A percentile compares a stretch with the other conserved stretches of the same genome.
Evolutionary conservation across 2,113 vertebrate genomes (phyloP).

Genomic region (Ovibos moschatus): DNA sequence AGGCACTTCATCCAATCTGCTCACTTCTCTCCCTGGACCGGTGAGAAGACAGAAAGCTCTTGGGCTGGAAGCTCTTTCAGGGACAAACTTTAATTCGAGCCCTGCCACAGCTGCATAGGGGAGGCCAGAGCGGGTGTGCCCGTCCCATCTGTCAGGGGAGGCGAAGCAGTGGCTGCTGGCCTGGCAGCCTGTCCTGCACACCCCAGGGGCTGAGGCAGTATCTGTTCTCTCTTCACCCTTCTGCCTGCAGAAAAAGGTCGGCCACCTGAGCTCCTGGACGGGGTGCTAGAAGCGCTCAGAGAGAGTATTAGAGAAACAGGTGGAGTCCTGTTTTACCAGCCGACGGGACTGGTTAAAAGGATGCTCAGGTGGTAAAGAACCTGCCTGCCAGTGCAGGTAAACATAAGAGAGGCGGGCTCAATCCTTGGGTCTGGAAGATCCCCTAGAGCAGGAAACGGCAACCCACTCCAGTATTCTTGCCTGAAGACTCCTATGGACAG

Average conservation of each 20-base stretch:
- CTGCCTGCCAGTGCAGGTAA: not conserved
- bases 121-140: fast-evolving
- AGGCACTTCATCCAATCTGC: fast-evolving
- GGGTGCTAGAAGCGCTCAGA: fast-evolving
- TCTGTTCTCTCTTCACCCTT: fast-evolving
- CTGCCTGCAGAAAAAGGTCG: not conserved
- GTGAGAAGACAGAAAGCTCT: not conserved
- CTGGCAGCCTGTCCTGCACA: not conserved
- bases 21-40: not conserved
- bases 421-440: not conserved
- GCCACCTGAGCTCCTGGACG: not conserved
- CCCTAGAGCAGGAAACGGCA: not conserved
- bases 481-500: not conserved
- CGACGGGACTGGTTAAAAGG: not conserved
- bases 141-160: not conserved
- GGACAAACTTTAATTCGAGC: not conserved
- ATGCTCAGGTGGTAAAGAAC: not conserved
- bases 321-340: not conserved
- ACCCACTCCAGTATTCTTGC: not conserved
- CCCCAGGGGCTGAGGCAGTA: not conserved
- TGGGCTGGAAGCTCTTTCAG: not conserved
- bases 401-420: not conserved
- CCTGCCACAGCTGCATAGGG: fast-evolving
- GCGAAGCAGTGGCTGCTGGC: fast-evolving
- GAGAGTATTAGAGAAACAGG: not conserved